phyloP scores from a whole-genome alignment of 2,888 invertebrate genomes.

The Eretmocerus hayati region DNA sequence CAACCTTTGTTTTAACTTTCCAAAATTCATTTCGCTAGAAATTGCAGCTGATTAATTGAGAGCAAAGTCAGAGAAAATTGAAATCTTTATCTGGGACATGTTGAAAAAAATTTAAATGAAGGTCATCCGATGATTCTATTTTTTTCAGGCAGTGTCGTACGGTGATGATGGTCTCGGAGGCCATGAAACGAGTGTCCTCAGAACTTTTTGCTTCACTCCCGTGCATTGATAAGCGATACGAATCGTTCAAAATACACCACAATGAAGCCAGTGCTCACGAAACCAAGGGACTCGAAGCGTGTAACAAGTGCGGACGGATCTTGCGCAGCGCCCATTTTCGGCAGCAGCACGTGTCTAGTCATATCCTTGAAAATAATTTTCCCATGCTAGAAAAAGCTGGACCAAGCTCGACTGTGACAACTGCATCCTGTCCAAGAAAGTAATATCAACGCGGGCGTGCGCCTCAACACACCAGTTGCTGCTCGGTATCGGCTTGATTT shows the following conservation, averaged over 20 bases:
- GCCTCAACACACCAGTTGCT: no score
- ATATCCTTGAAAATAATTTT: constrained; percentile 59
- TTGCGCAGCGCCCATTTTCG: constrained; percentile 54
- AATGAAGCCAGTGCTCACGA: constrained; percentile 21
- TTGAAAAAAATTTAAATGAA: no score
- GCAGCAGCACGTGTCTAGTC: constrained; percentile 59
- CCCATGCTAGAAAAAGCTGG: constrained; percentile 52
- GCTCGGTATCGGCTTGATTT: no score
- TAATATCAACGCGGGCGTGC: no score
- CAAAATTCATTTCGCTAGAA: no score
- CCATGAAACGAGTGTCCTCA: constrained; percentile 67
- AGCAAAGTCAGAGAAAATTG: no score
- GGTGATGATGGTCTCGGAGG: constrained; percentile 54
- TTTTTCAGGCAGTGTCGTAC: constrained; percentile 53
- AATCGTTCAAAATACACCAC: constrained; percentile 51
- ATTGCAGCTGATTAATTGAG: no score
- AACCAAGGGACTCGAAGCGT: constrained; percentile 51
- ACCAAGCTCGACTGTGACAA: constrained; percentile 19
- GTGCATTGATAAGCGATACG: constrained; percentile 83
- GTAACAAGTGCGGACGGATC: constrained; percentile 69
- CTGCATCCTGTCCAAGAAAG: constrained; percentile 9
- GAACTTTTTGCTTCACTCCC: constrained; percentile 81
- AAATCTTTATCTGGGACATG: no score
- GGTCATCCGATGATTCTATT: no score
- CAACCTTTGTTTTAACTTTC: not conserved